Evolutionary conservation across 2,113 vertebrate genomes (phyloP), one percentile per base, ranked within the genome.

Genomic region (Steatornis caripensis): DNA sequence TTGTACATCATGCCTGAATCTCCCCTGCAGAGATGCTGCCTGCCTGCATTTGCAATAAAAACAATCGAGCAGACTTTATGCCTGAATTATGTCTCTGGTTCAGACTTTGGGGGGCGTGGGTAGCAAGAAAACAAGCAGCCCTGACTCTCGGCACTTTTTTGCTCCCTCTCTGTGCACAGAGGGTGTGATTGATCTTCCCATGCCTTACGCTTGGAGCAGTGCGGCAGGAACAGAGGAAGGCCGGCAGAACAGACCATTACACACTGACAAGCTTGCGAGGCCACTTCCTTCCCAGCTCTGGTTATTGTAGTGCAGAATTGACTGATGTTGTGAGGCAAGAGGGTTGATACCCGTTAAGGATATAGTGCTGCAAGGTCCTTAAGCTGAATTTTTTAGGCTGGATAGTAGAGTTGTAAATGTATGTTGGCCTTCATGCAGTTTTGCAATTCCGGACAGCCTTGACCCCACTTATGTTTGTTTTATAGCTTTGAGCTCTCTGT

Each of bases 31-130:
- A 66, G 69, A 2, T n/a, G n/a, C 23, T 51, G 87, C 15, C 93
- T 76, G 55, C n/a, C 62, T 78, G 57, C 18, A 3, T 37, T 85
- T 48, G 72, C 1, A 12, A 49, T 77, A 18, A 66, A 92, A 62
- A 18, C 0, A 0, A 24, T 7, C 0, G 2, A 37, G 39, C 1
- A 0, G 10, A 3, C 34, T 55, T 53, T n/a, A 9, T 43, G 49
- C 65, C 69, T 37, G 30, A 30, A 41, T 32, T 46, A 4, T 17
- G 5, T 64, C 46, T 78, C 71, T 36, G 9, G 41, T 82, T 84
- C 55, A 16, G 43, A 16, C 55, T n/a, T n/a, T 54, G 8, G 0
- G n/a, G 26, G 10, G 22, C 4, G 4, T 64, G 34, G 51, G 62
- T n/a, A 48, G 22, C 0, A 4, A 37, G 27, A 34, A 60, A 90